Base-by-base conservation (phyloP, 2,113 vertebrate genomes). In the Rattus rattus region DNA sequence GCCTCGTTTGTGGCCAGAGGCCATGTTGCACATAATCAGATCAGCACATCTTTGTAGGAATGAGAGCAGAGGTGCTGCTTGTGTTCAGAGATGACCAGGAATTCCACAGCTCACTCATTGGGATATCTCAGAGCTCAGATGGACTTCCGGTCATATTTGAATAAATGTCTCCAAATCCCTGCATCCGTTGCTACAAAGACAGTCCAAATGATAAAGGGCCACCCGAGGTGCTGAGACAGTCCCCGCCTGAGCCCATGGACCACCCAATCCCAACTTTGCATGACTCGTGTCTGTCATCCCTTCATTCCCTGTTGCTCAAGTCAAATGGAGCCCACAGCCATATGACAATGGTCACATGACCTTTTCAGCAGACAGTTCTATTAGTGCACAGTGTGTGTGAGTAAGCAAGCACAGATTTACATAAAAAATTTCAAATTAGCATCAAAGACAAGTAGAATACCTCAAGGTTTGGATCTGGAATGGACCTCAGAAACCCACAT, bases 161-260 rank as follows among this genome's bases (percentile, higher is more conserved):
- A 20, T n/a, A 92, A 19, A 70, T 22, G 49, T 17, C 49, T 91
- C 20, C 39, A 94, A 80, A 84, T 59, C 73, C 70, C 30, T 72
- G 49, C 26, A 63, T 59, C 92, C 94, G 85, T 20, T 88, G 8
- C 13, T 72, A 52, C 17, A 90, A 95, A 92, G 69, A 61, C 39
- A 94, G 61, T 65, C 90, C 76, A 92, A 91, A 61, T 73, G 47
- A 92, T 59, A 63, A 96, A 87, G 17, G 56, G 52, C 47, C 91
- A 63, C 43, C 56, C 61, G 65, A 92, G n/a, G 7, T 65, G 26
- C 43, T 76, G 43, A 96, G 79, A 43, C 11, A 14, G 43, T 14
- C 79, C 59, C 20, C 11, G 19, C 22, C 56, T 61, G 80, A 39
- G 80, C 22, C 20, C 54, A 61, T 39, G 22, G 80, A 28, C 56